Evolutionary conservation across 2,113 vertebrate species (phyloP).

Genomic region (Alligator sinensis): DNA sequence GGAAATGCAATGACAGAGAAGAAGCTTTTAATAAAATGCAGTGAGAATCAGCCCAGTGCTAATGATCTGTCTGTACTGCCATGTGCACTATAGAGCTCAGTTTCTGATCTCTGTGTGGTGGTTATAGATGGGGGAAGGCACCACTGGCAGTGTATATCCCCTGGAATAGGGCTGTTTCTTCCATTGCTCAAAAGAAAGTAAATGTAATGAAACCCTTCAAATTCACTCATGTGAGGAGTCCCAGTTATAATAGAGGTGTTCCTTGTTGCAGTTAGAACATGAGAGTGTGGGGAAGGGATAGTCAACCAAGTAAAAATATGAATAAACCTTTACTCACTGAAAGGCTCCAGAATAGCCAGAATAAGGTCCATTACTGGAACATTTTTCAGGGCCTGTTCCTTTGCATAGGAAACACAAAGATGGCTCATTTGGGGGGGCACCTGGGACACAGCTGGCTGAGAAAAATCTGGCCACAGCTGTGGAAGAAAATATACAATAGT

Average conservation of each 20-base stretch:
- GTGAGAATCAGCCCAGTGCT: not conserved
- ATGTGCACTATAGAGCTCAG: not conserved
- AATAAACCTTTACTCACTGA: constrained; percentile 76
- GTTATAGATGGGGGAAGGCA: no score
- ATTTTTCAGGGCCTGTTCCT: constrained; percentile 67
- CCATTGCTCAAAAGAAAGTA: not conserved
- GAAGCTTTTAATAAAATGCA: not conserved
- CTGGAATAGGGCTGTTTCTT: not conserved
- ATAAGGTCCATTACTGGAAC: constrained; percentile 79
- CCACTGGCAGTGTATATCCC: not conserved
- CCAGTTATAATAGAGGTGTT: not conserved
- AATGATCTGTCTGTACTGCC: not conserved
- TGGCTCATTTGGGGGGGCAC: constrained; percentile 22
- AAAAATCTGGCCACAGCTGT: constrained; percentile 80
- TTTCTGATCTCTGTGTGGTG: not conserved
- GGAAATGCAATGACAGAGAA: not conserved
- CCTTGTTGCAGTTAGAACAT: fast-evolving
- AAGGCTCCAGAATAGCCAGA: constrained; percentile 85
- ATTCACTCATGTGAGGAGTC: not conserved
- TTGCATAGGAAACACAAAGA: constrained; percentile 76
- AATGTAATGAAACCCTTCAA: not conserved
- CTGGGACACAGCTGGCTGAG: constrained; percentile 79
- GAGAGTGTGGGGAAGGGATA: not conserved
- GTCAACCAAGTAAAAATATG: not conserved
- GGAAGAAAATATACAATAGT: not conserved